Conservation (phyloP, 2,113 vertebrate species). For the Hydrolagus affinis region DNA sequence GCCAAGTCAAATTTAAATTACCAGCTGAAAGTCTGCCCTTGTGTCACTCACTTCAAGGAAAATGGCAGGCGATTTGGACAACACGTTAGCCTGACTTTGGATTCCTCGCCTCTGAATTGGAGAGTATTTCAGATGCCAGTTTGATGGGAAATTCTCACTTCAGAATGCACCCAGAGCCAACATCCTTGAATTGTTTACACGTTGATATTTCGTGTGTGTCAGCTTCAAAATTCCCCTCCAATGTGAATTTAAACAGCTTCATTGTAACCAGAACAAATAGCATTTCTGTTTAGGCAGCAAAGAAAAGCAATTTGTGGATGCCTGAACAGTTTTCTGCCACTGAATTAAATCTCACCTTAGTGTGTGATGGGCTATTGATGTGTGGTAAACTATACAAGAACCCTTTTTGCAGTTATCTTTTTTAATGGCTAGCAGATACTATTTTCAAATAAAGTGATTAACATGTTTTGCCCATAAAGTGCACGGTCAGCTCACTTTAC, state of each 20-base stretch:
- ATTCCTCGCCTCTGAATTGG: background rate
- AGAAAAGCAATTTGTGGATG: slow-evolving; percentile 22
- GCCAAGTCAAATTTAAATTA: background rate
- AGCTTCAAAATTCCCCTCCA: background rate
- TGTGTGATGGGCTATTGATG: background rate
- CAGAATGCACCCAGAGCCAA: slow-evolving; percentile 1
- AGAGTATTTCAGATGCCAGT: background rate
- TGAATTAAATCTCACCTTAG: slow-evolving; percentile 24
- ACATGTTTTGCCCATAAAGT: too few relatives aligned
- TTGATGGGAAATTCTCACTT: slow-evolving; percentile 1
- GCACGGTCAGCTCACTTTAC: too few relatives aligned
- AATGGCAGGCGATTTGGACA: background rate
- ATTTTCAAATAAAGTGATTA: too few relatives aligned
- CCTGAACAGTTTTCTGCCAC: background rate
- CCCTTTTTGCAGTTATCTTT: slow-evolving; percentile 22
- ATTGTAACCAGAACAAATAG: slow-evolving; percentile 22
- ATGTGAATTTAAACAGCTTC: slow-evolving; percentile 12
- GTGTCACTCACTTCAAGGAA: background rate
- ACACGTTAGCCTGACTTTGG: background rate
- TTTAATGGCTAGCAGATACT: background rate
- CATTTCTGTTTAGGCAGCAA: background rate
- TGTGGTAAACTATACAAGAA: slow-evolving; percentile 7
- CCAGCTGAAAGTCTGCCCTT: background rate
- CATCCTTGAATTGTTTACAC: slow-evolving; percentile 19
- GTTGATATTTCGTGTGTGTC: background rate